Conservation (phyloP, 2,888 invertebrate species). For the Megamerina dolium region DNA sequence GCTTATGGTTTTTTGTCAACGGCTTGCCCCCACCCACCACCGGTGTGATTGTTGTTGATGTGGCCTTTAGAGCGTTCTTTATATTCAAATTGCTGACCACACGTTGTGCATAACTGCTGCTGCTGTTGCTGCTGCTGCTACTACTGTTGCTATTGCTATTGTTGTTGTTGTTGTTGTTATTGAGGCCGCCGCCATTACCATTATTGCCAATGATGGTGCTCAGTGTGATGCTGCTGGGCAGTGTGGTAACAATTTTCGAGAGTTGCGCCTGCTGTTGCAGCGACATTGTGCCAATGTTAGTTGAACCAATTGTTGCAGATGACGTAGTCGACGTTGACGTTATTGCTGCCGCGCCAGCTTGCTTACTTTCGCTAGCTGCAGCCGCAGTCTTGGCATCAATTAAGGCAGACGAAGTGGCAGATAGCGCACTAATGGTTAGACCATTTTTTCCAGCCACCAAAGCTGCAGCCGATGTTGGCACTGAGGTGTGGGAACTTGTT, state of each 20-base stretch:
- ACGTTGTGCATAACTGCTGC: conserved; percentile 15
- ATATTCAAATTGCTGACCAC: conserved; percentile 19
- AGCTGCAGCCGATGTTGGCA: conserved; percentile 3
- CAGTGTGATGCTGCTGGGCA: conserved; percentile 38
- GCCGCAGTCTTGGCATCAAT: conserved; percentile 4
- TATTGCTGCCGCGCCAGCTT: conserved; percentile 16
- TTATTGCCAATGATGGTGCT: conserved; percentile 31
- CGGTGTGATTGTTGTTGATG: conserved; percentile 46
- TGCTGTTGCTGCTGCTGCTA: conserved; percentile 27
- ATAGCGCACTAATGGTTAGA: conserved; percentile 37
- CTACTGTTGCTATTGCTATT: conserved; percentile 36
- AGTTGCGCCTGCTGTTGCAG: conserved; percentile 30
- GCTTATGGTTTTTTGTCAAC: conserved; percentile 43
- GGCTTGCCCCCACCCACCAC: conserved; percentile 45
- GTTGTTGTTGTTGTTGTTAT: too few species aligned
- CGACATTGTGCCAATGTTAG: conserved; percentile 61
- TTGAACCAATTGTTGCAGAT: conserved; percentile 55
- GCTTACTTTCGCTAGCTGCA: too few species aligned
- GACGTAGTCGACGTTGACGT: conserved; percentile 2
- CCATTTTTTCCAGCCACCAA: conserved; percentile 39
- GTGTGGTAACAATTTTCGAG: conserved; percentile 32
- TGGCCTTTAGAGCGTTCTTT: conserved; percentile 34
- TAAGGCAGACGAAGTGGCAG: too few species aligned
- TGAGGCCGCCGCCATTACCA: too few species aligned
- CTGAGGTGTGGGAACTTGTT: conserved; percentile 2